Percentiles rank a stretch among this genome's conserved stretches.
Evolutionary conservation across 2,113 vertebrate species (phyloP).

Genomic region (Eleginops maclovinus): DNA sequence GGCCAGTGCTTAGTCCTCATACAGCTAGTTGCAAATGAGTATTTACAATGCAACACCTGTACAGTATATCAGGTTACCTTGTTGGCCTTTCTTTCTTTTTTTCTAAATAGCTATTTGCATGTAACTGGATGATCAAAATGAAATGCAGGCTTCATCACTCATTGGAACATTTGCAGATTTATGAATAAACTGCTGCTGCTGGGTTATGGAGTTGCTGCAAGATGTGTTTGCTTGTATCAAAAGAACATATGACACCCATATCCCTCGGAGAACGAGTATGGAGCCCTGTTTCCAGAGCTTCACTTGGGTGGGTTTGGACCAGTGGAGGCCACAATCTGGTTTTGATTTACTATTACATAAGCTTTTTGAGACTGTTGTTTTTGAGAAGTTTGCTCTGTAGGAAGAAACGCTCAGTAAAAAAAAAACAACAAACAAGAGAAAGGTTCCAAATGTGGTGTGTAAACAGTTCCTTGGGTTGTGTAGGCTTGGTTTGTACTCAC

Average conservation of each 20-base stretch:
- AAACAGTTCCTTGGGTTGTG: slow-evolving; percentile 50
- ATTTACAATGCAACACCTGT: background rate
- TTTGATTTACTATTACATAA: slow-evolving; percentile 76
- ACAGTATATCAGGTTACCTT: background rate
- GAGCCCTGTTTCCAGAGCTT: slow-evolving; percentile 37
- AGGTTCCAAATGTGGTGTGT: slow-evolving; percentile 56
- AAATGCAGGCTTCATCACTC: slow-evolving; percentile 40
- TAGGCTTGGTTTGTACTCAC: slow-evolving; percentile 43
- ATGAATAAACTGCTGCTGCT: slow-evolving; percentile 14
- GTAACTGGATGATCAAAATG: slow-evolving; percentile 29
- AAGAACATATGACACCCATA: slow-evolving; percentile 59
- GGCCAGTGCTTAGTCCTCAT: background rate
- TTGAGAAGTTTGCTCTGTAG: slow-evolving; percentile 59
- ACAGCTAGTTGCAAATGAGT: background rate
- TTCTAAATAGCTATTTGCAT: background rate
- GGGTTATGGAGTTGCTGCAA: slow-evolving; percentile 27
- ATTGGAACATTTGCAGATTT: slow-evolving; percentile 19
- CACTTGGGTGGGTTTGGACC: slow-evolving; percentile 65
- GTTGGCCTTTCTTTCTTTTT: no score
- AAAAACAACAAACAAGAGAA: slow-evolving; percentile 65
- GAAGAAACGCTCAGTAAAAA: slow-evolving; percentile 51
- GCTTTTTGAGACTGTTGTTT: slow-evolving; percentile 63
- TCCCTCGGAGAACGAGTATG: slow-evolving; percentile 32
- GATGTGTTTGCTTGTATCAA: slow-evolving; percentile 34
- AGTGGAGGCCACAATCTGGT: slow-evolving; percentile 64